Conservation (phyloP, 2,113 vertebrate genomes). For the Crotalus viridis region DNA sequence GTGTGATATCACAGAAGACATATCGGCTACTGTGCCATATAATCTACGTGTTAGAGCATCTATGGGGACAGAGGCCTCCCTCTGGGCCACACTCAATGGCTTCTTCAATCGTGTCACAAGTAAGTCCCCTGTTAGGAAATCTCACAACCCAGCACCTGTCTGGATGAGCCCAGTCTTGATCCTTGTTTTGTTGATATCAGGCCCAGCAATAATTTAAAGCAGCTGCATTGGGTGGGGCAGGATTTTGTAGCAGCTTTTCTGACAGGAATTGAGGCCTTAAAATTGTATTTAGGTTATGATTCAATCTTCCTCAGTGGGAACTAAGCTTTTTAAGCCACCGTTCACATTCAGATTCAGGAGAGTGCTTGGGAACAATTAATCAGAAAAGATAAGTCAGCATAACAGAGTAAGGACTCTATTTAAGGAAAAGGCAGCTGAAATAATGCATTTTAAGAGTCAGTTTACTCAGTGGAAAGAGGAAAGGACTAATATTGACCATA, state of each 20-base stretch:
- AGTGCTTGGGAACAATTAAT: background rate
- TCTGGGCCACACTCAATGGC: constrained; percentile 53
- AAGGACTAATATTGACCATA: background rate
- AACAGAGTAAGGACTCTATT: background rate
- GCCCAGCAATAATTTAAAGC: background rate
- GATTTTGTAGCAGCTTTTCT: background rate
- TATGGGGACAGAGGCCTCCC: constrained; percentile 34
- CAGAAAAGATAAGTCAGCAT: background rate
- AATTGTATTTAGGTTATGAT: background rate
- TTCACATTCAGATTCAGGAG: background rate
- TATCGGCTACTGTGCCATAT: constrained; percentile 57
- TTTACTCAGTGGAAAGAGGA: background rate
- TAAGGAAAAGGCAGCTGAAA: background rate
- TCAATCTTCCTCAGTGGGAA: background rate
- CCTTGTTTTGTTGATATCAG: background rate
- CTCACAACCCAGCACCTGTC: background rate
- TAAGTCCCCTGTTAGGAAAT: constrained; percentile 34
- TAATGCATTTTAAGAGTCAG: background rate
- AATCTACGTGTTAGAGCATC: constrained; percentile 53
- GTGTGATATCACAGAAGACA: constrained; percentile 62
- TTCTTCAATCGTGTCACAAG: constrained; percentile 64
- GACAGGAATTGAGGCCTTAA: background rate
- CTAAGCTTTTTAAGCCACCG: background rate
- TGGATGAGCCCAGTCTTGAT: background rate
- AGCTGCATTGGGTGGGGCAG: background rate